Evolutionary conservation across 2,113 vertebrate genomes (phyloP).

Genomic region (Thymallus thymallus): DNA sequence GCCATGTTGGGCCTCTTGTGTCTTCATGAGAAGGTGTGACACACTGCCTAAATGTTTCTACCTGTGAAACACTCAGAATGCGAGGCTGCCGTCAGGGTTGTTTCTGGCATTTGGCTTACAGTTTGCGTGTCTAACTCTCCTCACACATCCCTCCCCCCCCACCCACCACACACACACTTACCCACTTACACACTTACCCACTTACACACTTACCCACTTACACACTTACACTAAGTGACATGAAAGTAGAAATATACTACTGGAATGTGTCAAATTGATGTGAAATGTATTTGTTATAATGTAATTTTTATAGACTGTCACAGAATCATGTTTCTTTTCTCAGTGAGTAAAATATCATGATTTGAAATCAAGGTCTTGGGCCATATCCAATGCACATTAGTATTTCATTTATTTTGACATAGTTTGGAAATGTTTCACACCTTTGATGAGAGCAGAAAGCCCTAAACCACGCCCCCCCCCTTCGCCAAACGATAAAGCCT

Average conservation of each 20-base stretch:
- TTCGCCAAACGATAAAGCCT: conserved; percentile 82
- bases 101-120: conserved; percentile 94
- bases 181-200: too few relatives aligned
- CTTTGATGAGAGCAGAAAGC: too few relatives aligned
- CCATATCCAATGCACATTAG: background rate
- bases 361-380: too few relatives aligned
- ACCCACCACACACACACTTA: too few relatives aligned
- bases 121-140: conserved; percentile 78
- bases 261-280: background rate
- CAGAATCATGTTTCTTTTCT: too few relatives aligned
- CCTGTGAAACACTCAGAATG: conserved; percentile 95
- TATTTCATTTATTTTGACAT: too few relatives aligned
- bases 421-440: too few relatives aligned
- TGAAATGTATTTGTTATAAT: background rate
- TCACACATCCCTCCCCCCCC: too few relatives aligned
- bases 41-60: conserved; percentile 97
- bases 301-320: background rate
- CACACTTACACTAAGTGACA: too few relatives aligned
- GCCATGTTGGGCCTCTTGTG: conserved; percentile 82
- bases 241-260: too few relatives aligned
- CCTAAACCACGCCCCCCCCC: conserved; percentile 8
- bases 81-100: conserved; percentile 98
- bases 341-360: too few relatives aligned
- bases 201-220: too few relatives aligned
- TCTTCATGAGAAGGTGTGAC: conserved; percentile 98